A percentile compares a stretch with the other conserved stretches of the same genome.
Conservation (phyloP, 1,140 invertebrate species). For the Drosophila subobscura region DNA sequence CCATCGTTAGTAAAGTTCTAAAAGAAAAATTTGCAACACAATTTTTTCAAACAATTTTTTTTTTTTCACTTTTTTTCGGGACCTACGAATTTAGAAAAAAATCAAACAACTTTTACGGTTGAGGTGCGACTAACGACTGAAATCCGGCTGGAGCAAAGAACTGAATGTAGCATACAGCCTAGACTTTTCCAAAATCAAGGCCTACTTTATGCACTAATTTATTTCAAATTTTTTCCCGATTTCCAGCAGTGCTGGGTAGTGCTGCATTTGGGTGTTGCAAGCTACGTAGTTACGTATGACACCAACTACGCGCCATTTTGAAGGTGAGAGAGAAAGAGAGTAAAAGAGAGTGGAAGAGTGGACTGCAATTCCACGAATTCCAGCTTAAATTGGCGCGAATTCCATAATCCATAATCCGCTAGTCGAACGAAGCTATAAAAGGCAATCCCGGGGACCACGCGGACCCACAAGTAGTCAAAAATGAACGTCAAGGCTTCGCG, state of each 20-base stretch:
- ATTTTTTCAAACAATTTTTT: neutral
- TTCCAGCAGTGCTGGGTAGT: no score
- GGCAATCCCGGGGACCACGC: no score
- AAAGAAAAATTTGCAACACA: no score
- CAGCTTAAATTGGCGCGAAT: conserved; percentile 23
- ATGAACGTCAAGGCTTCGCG: no score
- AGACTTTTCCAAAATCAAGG: no score
- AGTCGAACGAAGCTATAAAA: conserved; percentile 2
- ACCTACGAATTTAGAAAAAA: neutral
- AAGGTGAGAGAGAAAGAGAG: no score
- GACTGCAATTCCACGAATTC: neutral
- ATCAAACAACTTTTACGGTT: neutral
- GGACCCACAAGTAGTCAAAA: neutral
- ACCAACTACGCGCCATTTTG: conserved; percentile 6
- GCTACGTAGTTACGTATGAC: no score
- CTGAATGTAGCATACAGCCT: no score
- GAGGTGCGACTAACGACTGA: neutral
- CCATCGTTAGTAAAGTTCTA: conserved; percentile 39
- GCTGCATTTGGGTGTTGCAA: no score
- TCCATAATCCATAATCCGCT: conserved; percentile 34
- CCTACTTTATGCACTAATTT: no score
- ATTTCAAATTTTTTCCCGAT: no score
- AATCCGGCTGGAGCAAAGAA: no score
- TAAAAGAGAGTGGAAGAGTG: conserved; percentile 9
- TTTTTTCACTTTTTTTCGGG: neutral